A percentile compares a stretch with the other conserved stretches of the same genome.
phyloP scores from a whole-genome alignment of 2,888 invertebrate species.

The Brachylomia viminalis region DNA sequence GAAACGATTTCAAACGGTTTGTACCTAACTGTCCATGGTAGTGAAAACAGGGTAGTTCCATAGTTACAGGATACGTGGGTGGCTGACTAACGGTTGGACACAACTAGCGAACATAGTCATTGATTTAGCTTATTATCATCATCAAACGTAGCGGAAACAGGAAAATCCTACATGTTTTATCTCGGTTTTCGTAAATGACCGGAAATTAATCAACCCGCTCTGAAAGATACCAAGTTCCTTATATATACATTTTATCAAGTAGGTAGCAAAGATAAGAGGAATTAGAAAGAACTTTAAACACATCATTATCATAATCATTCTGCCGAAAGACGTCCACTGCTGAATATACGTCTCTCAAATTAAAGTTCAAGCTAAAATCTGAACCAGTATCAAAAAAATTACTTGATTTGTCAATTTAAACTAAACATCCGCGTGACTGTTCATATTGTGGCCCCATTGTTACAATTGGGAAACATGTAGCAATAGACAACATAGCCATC shows the following conservation, averaged over 20 bases:
- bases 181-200: constrained; percentile 12
- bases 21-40: neutral
- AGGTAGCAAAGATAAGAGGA: neutral
- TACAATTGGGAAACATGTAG: constrained; percentile 8
- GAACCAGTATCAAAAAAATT: neutral
- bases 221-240: neutral
- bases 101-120: constrained; percentile 6
- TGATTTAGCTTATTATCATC: constrained; percentile 1
- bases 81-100: constrained; percentile 8
- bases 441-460: neutral
- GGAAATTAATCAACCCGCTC: neutral
- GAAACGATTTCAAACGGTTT: neutral
- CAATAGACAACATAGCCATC: too few relatives aligned
- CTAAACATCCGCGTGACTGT: neutral
- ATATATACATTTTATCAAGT: neutral
- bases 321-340: neutral
- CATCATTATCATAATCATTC: neutral
- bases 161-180: constrained; percentile 29
- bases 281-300: neutral
- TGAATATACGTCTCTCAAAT: neutral
- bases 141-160: constrained; percentile 26
- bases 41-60: neutral
- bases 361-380: neutral
- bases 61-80: constrained; percentile 10
- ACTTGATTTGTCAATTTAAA: constrained; percentile 1